Percentiles rank a stretch among this genome's conserved stretches.
Evolutionary conservation across 2,113 vertebrate species (phyloP).

Genomic region (Jaculus jaculus): DNA sequence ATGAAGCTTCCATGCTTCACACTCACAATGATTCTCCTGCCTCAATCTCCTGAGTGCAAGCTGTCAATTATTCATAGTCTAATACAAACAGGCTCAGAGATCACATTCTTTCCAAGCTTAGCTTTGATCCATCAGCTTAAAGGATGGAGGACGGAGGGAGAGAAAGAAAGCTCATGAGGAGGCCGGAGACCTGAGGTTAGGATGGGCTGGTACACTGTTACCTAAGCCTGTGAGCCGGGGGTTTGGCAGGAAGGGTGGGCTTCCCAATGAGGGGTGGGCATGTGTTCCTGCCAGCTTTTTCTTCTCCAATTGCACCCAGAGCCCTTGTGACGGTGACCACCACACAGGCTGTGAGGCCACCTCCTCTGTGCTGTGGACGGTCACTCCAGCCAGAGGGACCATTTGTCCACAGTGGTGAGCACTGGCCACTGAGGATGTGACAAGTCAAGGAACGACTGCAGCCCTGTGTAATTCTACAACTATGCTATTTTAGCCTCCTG

Average conservation of each 20-base stretch:
- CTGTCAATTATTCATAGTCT: background rate
- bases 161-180: background rate
- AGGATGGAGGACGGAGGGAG: background rate
- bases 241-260: background rate
- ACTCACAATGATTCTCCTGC: background rate
- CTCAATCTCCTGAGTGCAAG: background rate
- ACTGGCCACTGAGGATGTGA: background rate
- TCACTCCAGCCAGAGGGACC: background rate
- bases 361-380: fast-evolving
- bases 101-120: background rate
- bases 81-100: background rate
- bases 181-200: fast-evolving
- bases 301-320: background rate
- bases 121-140: background rate
- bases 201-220: fast-evolving
- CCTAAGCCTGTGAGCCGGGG: fast-evolving
- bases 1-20: fast-evolving
- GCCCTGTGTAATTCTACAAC: background rate
- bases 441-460: fast-evolving
- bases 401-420: fast-evolving
- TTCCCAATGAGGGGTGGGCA: background rate
- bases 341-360: fast-evolving
- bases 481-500: too few species aligned
- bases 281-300: too few species aligned
- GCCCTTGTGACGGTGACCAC: fast-evolving